Conservation (phyloP, 2,888 invertebrate genomes). For the Dicranocentrus wangi region DNA sequence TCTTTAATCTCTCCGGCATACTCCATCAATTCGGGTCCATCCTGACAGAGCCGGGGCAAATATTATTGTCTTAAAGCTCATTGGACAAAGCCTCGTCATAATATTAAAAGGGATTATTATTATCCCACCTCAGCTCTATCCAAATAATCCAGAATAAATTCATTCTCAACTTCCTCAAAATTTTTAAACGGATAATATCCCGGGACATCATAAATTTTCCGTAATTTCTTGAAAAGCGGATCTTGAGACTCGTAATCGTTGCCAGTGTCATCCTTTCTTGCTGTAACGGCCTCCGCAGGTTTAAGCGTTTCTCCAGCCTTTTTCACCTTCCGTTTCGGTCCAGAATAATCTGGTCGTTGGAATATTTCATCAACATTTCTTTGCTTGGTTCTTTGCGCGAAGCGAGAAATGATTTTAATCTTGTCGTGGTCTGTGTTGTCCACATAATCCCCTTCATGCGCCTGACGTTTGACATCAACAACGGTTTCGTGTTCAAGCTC, state of each 20-base stretch:
- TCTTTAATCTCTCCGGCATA: neutral
- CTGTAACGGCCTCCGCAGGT: too few species aligned
- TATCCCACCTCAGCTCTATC: conserved; percentile 8
- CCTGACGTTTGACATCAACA: conserved; percentile 24
- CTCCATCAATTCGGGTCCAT: conserved; percentile 16
- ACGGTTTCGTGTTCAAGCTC: conserved; percentile 9
- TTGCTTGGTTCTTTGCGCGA: conserved; percentile 11
- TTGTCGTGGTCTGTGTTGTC: conserved; percentile 45
- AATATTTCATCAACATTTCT: conserved; percentile 41
- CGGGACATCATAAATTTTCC: conserved; percentile 6
- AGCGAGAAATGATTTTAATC: conserved; percentile 10
- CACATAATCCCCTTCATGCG: conserved; percentile 30
- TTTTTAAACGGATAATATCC: conserved; percentile 19
- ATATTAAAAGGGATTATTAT: neutral
- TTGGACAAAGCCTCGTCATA: neutral
- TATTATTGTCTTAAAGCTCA: too few species aligned
- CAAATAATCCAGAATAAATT: conserved; percentile 27
- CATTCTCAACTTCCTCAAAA: conserved; percentile 28
- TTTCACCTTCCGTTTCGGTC: neutral
- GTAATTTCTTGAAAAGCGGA: conserved; percentile 31
- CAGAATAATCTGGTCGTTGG: neutral
- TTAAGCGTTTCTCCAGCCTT: conserved; percentile 5
- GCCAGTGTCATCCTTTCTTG: conserved; percentile 1
- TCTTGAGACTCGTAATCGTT: neutral
- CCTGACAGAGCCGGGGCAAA: neutral